A percentile compares a stretch with the other conserved stretches of the same genome.
Conservation (phyloP, 2,113 vertebrate species). For the Hystrix cristata region DNA sequence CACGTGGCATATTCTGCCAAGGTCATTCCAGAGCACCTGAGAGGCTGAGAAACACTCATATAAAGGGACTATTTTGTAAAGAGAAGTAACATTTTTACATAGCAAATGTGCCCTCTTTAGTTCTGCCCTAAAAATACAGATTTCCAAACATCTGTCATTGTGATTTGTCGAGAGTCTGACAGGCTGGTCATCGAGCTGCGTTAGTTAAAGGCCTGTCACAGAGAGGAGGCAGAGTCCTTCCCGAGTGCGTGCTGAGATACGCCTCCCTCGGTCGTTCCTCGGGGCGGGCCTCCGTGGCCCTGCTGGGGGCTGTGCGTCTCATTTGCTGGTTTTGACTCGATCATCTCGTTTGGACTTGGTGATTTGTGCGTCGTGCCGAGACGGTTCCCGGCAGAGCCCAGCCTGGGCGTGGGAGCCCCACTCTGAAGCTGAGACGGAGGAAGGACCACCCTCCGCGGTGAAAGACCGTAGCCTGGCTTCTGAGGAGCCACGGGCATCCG, state of each 20-base stretch:
- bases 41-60: neutral
- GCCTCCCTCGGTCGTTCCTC: neutral
- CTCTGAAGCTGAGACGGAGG: neutral
- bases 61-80: neutral
- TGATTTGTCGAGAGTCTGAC: neutral
- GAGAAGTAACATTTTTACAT: constrained; percentile 12
- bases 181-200: neutral
- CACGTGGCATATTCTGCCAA: neutral
- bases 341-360: neutral
- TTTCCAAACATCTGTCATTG: neutral
- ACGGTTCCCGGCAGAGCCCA: neutral
- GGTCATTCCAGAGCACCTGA: neutral
- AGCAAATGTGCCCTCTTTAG: neutral
- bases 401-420: neutral
- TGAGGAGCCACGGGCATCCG: neutral
- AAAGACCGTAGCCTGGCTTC: neutral
- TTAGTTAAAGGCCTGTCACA: neutral
- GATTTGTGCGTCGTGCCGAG: neutral
- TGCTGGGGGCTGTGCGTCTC: neutral
- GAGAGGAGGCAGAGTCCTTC: neutral
- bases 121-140: neutral
- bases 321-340: neutral
- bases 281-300: neutral
- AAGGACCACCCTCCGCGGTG: neutral
- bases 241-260: neutral